These are phyloP conservation scores for Perca schrenkii DNA, from an alignment of 2,113 vertebrate genomes.

Conservation along the genomic window DNA sequence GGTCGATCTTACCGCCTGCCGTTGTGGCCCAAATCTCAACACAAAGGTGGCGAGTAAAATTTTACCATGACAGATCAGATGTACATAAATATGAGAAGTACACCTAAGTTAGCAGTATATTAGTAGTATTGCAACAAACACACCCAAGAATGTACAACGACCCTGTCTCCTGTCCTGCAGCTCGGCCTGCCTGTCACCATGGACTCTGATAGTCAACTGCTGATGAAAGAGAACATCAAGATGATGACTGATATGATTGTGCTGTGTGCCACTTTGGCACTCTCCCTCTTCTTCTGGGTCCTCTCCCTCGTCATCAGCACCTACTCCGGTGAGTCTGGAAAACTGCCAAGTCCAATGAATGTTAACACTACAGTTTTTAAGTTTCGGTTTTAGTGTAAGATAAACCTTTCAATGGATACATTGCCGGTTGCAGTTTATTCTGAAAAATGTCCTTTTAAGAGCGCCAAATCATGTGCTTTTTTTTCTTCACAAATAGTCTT, in stretches of 20 bases:
- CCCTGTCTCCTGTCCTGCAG: conserved; percentile 31
- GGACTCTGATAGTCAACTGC: conserved; percentile 70
- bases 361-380: neutral
- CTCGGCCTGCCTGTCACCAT: neutral
- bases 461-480: conserved; percentile 21
- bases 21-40: too few relatives aligned
- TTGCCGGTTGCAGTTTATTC: too few relatives aligned
- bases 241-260: conserved; percentile 94
- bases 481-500: too few relatives aligned
- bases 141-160: neutral
- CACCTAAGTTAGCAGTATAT: too few relatives aligned
- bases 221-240: conserved; percentile 86
- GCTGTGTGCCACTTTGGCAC: conserved; percentile 89
- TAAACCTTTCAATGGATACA: neutral
- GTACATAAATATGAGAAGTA: too few relatives aligned
- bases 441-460: neutral
- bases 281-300: conserved; percentile 94
- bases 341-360: too few relatives aligned
- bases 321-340: conserved; percentile 88
- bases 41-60: too few relatives aligned
- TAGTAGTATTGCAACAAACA: too few relatives aligned
- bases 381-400: neutral
- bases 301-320: conserved; percentile 90
- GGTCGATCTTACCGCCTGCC: too few relatives aligned
- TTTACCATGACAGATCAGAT: too few relatives aligned